Evolutionary conservation across 1,140 invertebrate species (phyloP).

Genomic region (Cryptotermes secundus): DNA sequence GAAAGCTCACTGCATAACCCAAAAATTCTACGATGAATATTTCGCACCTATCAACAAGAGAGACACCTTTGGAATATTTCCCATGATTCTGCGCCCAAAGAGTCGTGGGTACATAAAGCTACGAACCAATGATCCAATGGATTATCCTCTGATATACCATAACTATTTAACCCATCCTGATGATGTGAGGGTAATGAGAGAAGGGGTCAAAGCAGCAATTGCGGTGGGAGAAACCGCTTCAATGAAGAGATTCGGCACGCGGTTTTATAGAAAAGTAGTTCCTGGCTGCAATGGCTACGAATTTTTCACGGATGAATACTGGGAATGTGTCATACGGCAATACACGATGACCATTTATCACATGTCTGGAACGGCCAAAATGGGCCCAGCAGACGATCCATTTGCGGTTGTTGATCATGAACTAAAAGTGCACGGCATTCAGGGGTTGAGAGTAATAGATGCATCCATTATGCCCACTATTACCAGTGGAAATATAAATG

Average conservation of each 20-base stretch:
- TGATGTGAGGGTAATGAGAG: conserved; percentile 68
- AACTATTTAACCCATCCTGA: conserved; percentile 84
- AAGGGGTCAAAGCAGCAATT: conserved; percentile 82
- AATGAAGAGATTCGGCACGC: conserved; percentile 64
- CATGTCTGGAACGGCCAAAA: conserved; percentile 79
- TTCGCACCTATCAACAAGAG: conserved; percentile 66
- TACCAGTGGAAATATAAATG: conserved; percentile 82
- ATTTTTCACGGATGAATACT: conserved; percentile 77
- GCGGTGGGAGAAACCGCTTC: conserved; percentile 64
- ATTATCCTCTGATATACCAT: conserved; percentile 84
- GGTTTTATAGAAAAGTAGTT: conserved; percentile 67
- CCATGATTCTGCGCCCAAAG: conserved; percentile 84
- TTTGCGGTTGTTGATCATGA: conserved; percentile 81
- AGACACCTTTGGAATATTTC: conserved; percentile 77
- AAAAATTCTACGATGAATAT: conserved; percentile 76
- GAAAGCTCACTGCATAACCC: conserved; percentile 72
- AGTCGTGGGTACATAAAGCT: conserved; percentile 78
- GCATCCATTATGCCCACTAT: conserved; percentile 80
- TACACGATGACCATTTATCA: conserved; percentile 89
- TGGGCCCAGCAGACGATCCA: conserved; percentile 74
- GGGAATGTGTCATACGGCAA: conserved; percentile 75
- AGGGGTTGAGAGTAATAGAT: conserved; percentile 74
- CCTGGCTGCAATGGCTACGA: conserved; percentile 79
- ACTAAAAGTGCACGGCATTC: conserved; percentile 54
- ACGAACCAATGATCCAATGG: conserved; percentile 73